These are phyloP conservation scores for Macrocentrus cingulum DNA, from an alignment of 1,140 invertebrate genomes.

Conservation along the genomic window DNA sequence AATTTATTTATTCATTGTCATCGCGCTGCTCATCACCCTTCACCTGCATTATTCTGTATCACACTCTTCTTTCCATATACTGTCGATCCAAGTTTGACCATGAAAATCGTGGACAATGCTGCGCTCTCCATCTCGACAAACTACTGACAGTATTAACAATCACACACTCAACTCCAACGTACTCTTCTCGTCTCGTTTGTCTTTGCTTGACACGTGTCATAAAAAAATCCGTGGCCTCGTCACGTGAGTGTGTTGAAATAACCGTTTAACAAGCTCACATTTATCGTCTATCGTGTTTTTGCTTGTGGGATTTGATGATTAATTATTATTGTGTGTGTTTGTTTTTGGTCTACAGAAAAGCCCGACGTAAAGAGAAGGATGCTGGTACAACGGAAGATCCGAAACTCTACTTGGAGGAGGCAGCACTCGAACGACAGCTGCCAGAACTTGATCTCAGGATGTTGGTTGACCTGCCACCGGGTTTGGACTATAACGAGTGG, in stretches of 20 bases:
- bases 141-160: conserved; percentile 29
- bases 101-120: conserved; percentile 35
- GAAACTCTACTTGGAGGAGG: conserved; percentile 93
- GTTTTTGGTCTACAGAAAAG: conserved; percentile 96
- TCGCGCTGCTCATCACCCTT: too few species aligned
- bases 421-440: conserved; percentile 87
- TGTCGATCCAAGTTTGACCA: not conserved
- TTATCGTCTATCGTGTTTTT: too few species aligned
- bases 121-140: conserved; percentile 48
- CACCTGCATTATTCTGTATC: too few species aligned
- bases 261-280: too few species aligned
- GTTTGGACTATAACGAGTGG: conserved; percentile 98
- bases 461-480: conserved; percentile 88
- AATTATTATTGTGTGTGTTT: too few species aligned
- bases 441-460: conserved; percentile 90
- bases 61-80: too few species aligned
- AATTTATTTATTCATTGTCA: too few species aligned
- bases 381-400: conserved; percentile 78
- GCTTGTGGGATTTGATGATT: too few species aligned
- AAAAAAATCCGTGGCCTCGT: conserved; percentile 71
- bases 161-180: not conserved
- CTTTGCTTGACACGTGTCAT: conserved; percentile 70
- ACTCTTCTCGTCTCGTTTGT: conserved; percentile 56
- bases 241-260: conserved; percentile 67
- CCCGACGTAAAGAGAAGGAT: conserved; percentile 94